phyloP scores from a whole-genome alignment of 1,140 invertebrate genomes.

The Apis laboriosa region DNA sequence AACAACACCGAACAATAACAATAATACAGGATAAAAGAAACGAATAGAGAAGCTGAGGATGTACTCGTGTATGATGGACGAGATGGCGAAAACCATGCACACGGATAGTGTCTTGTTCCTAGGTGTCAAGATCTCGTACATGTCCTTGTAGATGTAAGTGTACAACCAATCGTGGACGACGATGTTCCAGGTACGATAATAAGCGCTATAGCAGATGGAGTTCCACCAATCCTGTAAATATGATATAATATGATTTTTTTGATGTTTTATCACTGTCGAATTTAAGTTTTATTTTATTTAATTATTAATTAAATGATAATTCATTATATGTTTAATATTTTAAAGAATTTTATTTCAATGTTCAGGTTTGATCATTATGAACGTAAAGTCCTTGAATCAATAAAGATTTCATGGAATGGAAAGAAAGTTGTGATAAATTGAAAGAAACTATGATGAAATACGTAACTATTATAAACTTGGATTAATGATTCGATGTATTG shows the following conservation, averaged over 20 bases:
- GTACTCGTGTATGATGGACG: slow-evolving; percentile 92
- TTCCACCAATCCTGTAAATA: slow-evolving; percentile 96
- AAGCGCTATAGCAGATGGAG: slow-evolving; percentile 88
- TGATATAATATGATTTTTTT: neutral
- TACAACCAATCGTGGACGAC: slow-evolving; percentile 97
- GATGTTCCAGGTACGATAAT: slow-evolving; percentile 96
- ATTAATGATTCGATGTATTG: neutral
- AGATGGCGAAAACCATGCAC: slow-evolving; percentile 84
- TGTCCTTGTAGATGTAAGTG: slow-evolving; percentile 94
- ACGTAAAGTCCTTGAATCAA: neutral
- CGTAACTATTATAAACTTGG: neutral
- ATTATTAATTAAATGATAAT: no score
- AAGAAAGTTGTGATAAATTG: neutral
- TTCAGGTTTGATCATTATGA: no score
- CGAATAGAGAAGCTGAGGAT: slow-evolving; percentile 88
- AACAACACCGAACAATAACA: slow-evolving; percentile 86
- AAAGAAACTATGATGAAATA: neutral
- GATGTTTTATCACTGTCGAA: neutral
- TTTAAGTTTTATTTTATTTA: no score
- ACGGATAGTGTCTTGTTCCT: slow-evolving; percentile 82
- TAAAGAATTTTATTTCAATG: no score
- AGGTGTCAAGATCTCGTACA: slow-evolving; percentile 83
- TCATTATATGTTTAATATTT: no score
- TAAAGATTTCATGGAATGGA: neutral
- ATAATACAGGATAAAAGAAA: slow-evolving; percentile 93